These are phyloP conservation scores for Lasioglossum zephyrum DNA, from an alignment of 2,888 invertebrate genomes.

Conservation along the genomic window DNA sequence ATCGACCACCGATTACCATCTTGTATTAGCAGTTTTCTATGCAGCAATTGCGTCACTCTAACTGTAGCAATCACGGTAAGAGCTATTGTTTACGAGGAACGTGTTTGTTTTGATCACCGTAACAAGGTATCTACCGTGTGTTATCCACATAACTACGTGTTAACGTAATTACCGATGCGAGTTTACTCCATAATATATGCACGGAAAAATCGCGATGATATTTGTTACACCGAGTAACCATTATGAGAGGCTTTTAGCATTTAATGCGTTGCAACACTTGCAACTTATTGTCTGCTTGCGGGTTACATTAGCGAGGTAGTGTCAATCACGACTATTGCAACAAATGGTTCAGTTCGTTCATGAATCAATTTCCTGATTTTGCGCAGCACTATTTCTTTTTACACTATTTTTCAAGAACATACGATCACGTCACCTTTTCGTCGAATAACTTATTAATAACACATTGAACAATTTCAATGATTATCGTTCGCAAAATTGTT, in stretches of 20 bases:
- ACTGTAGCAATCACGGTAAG: not conserved
- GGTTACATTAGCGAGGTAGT: conserved; percentile 13
- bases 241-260: conserved; percentile 50
- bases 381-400: not conserved
- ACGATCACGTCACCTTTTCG: not conserved
- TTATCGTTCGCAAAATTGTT: not conserved
- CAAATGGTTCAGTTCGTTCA: not conserved
- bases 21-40: not conserved
- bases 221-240: conserved; percentile 44
- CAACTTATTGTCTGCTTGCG: conserved; percentile 43
- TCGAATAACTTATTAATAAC: not conserved
- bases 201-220: conserved; percentile 50
- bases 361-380: not conserved
- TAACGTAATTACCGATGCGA: conserved; percentile 48
- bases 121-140: conserved; percentile 7
- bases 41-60: not conserved
- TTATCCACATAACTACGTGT: conserved; percentile 43
- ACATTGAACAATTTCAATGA: not conserved
- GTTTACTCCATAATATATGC: conserved; percentile 53
- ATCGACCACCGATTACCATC: not conserved
- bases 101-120: conserved; percentile 55
- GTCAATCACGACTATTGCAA: not conserved
- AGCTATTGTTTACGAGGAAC: conserved; percentile 10
- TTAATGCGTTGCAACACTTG: conserved; percentile 55
- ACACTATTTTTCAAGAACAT: not conserved